Evolutionary conservation across 2,797 vertebrate species (phyloP).

Genomic region (Parauchenoglanis punctatus): DNA sequence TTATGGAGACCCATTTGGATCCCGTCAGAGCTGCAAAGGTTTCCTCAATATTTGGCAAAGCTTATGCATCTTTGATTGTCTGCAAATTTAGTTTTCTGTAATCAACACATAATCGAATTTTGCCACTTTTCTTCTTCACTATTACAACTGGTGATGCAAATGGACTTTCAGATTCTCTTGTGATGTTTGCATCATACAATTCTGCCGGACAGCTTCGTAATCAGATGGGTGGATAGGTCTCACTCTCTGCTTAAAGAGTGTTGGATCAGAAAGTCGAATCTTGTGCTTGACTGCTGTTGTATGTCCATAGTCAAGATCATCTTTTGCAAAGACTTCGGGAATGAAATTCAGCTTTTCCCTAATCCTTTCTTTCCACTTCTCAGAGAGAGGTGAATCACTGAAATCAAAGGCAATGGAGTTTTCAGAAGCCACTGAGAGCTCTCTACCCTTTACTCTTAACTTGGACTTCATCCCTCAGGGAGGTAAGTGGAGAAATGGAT

Average conservation of each 20-base stretch:
- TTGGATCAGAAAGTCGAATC: not conserved
- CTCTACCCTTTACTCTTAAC: not conserved
- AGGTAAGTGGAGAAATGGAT: not conserved
- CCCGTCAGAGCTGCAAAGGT: not conserved
- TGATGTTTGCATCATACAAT: constrained; percentile 25
- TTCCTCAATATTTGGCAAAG: constrained; percentile 16
- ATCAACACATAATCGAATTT: not conserved
- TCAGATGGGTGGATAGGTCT: constrained; percentile 22
- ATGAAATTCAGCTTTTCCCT: not conserved
- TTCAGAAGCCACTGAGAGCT: not conserved
- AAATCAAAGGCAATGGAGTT: not conserved
- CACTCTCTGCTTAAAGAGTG: not conserved
- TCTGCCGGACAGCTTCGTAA: constrained; percentile 4
- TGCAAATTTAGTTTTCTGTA: constrained; percentile 6
- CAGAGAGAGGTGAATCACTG: not conserved
- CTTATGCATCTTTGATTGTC: not conserved
- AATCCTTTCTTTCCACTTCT: constrained; percentile 1
- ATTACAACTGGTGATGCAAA: constrained; percentile 36
- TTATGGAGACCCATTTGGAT: constrained; percentile 32
- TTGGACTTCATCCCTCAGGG: too few relatives aligned
- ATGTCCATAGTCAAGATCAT: not conserved
- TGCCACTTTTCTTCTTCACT: constrained; percentile 13
- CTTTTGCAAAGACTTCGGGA: not conserved
- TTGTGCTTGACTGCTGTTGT: too few relatives aligned
- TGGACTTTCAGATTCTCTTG: constrained; percentile 25